Evolutionary conservation across 30 jellyfish, hydroid and myxozoan genomes (phyloP), one percentile per base, ranked within the genome.

Genomic region (Nemopilema nomurai): DNA sequence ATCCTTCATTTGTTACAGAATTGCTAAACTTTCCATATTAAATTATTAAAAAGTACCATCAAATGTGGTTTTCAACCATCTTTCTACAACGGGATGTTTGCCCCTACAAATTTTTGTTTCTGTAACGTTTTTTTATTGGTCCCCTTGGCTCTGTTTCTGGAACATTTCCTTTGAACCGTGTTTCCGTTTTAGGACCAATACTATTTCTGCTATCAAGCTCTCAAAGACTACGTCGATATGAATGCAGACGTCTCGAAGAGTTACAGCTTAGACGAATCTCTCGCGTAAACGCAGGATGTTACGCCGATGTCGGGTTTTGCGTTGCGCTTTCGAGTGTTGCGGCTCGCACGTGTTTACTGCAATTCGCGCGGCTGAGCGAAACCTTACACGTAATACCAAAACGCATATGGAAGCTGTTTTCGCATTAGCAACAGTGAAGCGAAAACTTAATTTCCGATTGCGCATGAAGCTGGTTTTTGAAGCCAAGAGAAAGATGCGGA

Each of bases 221-320:
- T 93, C 70, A 84, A 79, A 50, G 98, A 93, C 53, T 93, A 66
- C 89, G 92, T 93, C 24, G 97, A 84, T 65, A 81, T 97, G 69
- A 67, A 87, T 23, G 82, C 84, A n/a, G 82, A 50, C 69, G 71
- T 84, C 20, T 25, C 93, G 66, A 71, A 82, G 20, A 21, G 71
- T 57, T 82, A 69, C 69, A 77, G 69, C 66, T 27, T 82, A 31
- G 90, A 82, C 33, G 90, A 84, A 74, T 30, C 93, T 17, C 69
- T 84, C 52, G 93, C 87, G 77, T 73, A 74, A 57, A 29, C 49
- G 18, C 7, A 6, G 80, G 17, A 4, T 7, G 3, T 20, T 18
- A 8, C 24, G 52, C 25, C 80, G 23, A 29, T 6, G 23, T 18
- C 18, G 9, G 16, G 62, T 21, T 23, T 1, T 6, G 80, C 80